A percentile compares a stretch with the other conserved stretches of the same genome.
phyloP scores from a whole-genome alignment of 2,888 invertebrate species.

The Caradrina kadenii region DNA sequence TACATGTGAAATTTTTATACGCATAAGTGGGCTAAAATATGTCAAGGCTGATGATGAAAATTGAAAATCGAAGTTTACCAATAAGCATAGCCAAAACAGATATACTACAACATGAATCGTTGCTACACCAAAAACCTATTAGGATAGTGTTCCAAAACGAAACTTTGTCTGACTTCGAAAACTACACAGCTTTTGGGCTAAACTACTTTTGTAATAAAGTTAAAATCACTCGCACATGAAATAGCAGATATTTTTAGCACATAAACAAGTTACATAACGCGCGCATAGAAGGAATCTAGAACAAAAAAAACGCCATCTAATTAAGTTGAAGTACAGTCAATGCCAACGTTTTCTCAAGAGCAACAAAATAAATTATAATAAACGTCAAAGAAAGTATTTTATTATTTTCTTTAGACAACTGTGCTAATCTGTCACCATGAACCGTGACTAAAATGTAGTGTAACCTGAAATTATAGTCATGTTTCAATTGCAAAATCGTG shows the following conservation, averaged over 20 bases:
- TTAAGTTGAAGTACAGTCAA: slow-evolving; percentile 21
- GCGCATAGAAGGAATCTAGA: slow-evolving; percentile 8
- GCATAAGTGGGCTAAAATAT: no score
- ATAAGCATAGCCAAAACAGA: background rate
- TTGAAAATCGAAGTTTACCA: background rate
- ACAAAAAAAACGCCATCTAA: background rate
- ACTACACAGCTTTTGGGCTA: slow-evolving; percentile 1
- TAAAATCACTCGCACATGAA: slow-evolving; percentile 21
- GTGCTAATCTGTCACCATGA: background rate
- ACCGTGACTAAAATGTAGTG: slow-evolving; percentile 5
- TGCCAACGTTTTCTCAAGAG: background rate
- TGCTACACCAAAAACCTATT: background rate
- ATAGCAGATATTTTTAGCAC: slow-evolving; percentile 40
- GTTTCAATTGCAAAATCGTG: slow-evolving; percentile 14
- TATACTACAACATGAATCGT: background rate
- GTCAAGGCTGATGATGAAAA: background rate
- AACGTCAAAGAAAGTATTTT: no score
- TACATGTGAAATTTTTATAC: no score
- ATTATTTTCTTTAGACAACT: no score
- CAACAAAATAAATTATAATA: background rate
- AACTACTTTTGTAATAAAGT: slow-evolving; percentile 45
- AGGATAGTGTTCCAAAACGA: background rate
- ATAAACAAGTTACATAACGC: slow-evolving; percentile 40
- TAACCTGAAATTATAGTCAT: background rate
- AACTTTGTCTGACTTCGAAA: background rate